Percentiles rank a stretch among this genome's conserved stretches.
phyloP scores from a whole-genome alignment of 2,888 invertebrate genomes.

The Branchellion lobata region DNA sequence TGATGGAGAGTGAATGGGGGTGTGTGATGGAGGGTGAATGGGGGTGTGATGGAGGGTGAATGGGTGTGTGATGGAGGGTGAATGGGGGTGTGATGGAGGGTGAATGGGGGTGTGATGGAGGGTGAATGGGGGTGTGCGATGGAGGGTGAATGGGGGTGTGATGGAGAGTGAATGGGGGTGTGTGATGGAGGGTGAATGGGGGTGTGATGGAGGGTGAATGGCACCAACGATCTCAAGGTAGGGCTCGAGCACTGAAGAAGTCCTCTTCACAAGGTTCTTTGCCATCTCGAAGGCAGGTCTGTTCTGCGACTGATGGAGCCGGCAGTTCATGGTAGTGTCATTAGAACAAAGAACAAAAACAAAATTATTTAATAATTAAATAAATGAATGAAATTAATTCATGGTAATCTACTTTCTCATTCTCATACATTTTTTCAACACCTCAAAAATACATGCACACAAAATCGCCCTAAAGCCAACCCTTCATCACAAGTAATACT shows the following conservation, averaged over 20 bases:
- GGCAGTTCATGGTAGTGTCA: background rate
- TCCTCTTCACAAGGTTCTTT: conserved; percentile 85
- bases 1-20: too few relatives aligned
- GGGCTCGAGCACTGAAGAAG: conserved; percentile 85
- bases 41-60: background rate
- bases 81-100: background rate
- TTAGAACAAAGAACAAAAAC: background rate
- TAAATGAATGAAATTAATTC: background rate
- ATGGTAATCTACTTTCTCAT: too few relatives aligned
- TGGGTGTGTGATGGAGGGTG: background rate
- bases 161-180: background rate
- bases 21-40: background rate
- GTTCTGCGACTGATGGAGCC: conserved; percentile 70
- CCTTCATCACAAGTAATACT: too few relatives aligned
- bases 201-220: background rate
- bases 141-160: background rate
- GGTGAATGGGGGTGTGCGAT: background rate
- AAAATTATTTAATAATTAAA: background rate
- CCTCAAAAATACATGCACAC: background rate
- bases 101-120: too few relatives aligned
- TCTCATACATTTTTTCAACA: too few relatives aligned
- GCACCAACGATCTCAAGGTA: conserved; percentile 83
- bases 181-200: background rate
- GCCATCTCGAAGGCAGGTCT: conserved; percentile 87
- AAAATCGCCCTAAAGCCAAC: too few relatives aligned